Percentiles rank a stretch among this genome's conserved stretches.
These are phyloP conservation scores for Tortrix viridana DNA, from an alignment of 2,888 invertebrate species.

Conservation along the genomic window DNA sequence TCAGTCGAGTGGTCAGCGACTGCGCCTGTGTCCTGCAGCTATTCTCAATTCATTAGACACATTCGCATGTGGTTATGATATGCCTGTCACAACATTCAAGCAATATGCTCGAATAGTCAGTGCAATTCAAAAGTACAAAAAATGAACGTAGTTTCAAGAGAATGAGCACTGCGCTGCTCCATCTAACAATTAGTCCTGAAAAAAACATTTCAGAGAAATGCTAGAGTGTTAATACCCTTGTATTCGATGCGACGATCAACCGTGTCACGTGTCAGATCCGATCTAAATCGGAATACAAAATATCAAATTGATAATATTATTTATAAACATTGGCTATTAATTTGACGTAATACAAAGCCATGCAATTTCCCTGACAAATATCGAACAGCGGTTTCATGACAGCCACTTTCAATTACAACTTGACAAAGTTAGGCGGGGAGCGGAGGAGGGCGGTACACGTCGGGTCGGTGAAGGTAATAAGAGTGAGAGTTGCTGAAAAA, in stretches of 20 bases:
- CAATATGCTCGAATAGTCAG: neutral
- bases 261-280: conserved; percentile 42
- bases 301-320: conserved; percentile 53
- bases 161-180: too few relatives aligned
- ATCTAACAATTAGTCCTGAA: neutral
- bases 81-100: conserved; percentile 6
- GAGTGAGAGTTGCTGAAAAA: conserved; percentile 49
- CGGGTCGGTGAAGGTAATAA: conserved; percentile 48
- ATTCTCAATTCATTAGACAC: conserved; percentile 12
- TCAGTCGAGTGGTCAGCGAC: conserved; percentile 21
- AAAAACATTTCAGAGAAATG: conserved; percentile 8
- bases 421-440: conserved; percentile 45
- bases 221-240: neutral
- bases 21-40: conserved; percentile 7
- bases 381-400: conserved; percentile 66
- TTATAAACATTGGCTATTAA: conserved; percentile 63
- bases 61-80: neutral
- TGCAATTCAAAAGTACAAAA: neutral
- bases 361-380: conserved; percentile 70
- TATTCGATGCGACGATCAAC: conserved; percentile 32
- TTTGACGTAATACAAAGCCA: conserved; percentile 63
- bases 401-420: conserved; percentile 67
- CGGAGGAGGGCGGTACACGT: conserved; percentile 49
- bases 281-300: conserved; percentile 46
- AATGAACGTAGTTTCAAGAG: too few relatives aligned